Conservation (phyloP, 2,888 invertebrate species). For the Lasioglossum zephyrum region DNA sequence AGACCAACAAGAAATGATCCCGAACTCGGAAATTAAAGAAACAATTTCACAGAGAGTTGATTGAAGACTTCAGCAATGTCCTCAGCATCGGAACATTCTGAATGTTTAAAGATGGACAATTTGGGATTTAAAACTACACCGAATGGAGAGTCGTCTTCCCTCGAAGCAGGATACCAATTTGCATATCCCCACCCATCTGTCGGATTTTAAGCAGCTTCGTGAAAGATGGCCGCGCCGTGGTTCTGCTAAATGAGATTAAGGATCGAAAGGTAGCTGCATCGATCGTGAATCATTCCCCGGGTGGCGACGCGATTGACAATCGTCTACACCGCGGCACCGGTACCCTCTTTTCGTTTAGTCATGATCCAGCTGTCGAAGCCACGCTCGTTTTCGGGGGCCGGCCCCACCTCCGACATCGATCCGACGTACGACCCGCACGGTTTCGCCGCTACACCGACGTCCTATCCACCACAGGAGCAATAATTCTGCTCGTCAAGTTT, state of each 20-base stretch:
- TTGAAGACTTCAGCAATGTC: neutral
- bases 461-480: conserved; percentile 43
- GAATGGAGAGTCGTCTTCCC: no score
- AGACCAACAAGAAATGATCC: no score
- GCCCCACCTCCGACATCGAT: conserved; percentile 66
- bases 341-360: conserved; percentile 58
- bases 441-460: conserved; percentile 50
- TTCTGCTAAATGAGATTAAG: conserved; percentile 27
- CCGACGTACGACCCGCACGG: conserved; percentile 38
- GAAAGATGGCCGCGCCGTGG: neutral
- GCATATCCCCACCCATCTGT: conserved; percentile 6
- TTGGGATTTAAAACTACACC: neutral
- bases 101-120: neutral
- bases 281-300: conserved; percentile 63
- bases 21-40: no score
- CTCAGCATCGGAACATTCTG: neutral
- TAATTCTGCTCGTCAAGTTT: conserved; percentile 57
- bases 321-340: conserved; percentile 31
- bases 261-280: conserved; percentile 40
- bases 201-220: neutral
- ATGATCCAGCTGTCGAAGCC: conserved; percentile 73
- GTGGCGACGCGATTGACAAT: conserved; percentile 43
- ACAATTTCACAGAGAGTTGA: no score
- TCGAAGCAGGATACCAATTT: neutral
- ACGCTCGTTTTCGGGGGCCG: conserved; percentile 61